Conservation (phyloP, 2,797 vertebrate species). For the Pipistrellus kuhlii region DNA sequence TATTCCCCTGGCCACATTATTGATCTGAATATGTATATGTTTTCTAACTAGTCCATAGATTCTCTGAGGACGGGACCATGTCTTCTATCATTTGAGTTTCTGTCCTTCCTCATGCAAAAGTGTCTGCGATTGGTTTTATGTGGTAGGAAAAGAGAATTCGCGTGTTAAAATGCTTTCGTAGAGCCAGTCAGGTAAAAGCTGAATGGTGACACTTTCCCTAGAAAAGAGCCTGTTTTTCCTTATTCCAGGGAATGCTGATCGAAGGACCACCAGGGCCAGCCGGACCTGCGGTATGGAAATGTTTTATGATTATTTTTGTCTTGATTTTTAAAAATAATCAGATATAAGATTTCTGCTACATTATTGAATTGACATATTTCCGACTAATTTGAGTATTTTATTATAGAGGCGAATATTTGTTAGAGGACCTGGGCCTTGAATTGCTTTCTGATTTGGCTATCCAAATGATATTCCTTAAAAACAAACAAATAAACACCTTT, state of each 20-base stretch:
- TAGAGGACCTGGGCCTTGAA: not conserved
- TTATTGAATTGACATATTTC: not conserved
- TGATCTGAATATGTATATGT: not conserved
- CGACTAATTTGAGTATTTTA: not conserved
- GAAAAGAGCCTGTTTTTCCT: slow-evolving; percentile 56
- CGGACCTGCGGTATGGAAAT: slow-evolving; percentile 94
- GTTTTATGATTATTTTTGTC: slow-evolving; percentile 9
- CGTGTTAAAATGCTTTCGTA: not conserved
- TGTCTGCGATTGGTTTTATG: not conserved
- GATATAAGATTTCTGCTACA: not conserved
- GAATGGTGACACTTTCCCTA: not conserved
- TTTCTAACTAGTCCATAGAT: not conserved
- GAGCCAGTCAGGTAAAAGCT: not conserved
- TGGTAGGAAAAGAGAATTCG: not conserved
- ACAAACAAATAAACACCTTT: no score
- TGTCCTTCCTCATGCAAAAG: not conserved
- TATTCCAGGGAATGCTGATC: slow-evolving; percentile 95
- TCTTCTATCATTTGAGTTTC: not conserved
- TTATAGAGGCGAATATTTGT: not conserved
- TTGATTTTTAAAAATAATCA: not conserved
- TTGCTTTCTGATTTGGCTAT: not conserved
- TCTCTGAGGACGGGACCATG: not conserved
- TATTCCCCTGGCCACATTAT: not conserved
- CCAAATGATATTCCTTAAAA: not conserved
- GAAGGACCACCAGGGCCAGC: slow-evolving; percentile 95